Base-by-base conservation (phyloP, 2,888 invertebrate species). In the Tolmerus cingulatus region DNA sequence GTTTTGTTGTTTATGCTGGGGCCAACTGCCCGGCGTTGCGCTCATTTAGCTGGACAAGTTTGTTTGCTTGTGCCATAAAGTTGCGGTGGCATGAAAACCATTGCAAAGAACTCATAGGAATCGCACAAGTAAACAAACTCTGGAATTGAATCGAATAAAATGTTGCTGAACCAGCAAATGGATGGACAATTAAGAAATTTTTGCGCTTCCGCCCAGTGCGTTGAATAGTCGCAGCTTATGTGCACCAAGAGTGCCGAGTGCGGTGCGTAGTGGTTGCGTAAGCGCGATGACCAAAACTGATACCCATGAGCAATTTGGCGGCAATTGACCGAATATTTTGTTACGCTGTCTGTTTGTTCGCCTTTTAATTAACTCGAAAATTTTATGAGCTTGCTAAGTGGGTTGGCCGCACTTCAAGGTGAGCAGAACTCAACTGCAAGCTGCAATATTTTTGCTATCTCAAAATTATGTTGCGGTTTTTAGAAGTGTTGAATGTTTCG, bases 101-200 rank as follows among this genome's bases (percentile, higher is more conserved):
- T 37, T 37, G 76, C n/a, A 76, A 76, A n/a, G 30, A 37, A 34
- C 14, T 82, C 34, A 19, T 34, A 46, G 12, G 66, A 84, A 84
- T 37, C 40, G 66, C 66, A 27, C 66, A 84, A 84, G 66, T 37
- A 34, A 27, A 79, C 27, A 8, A 66, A 66, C 66, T 9, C 55
- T 79, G 79, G 79, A 79, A 79, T 79, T 84, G 66, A 66, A 7
- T 66, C 66, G 66, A 66, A 46, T 55, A 57, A 46, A 46, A 51
- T 84, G 40, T 19, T 23, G 79, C 34, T 40, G 46, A 66, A 84
- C 34, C 66, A 84, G 66, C 66, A 84, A 66, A 40, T 46, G 66
- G 66, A 19, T 30, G 66, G 82, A 84, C 82, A 84, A 84, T 84
- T 84, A 84, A 84, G 82, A 84, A 57, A 37, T 76, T 16, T 66